A percentile compares a stretch with the other conserved stretches of the same genome.
phyloP scores from a whole-genome alignment of 2,113 vertebrate genomes.

The Pseudopodoces humilis region DNA sequence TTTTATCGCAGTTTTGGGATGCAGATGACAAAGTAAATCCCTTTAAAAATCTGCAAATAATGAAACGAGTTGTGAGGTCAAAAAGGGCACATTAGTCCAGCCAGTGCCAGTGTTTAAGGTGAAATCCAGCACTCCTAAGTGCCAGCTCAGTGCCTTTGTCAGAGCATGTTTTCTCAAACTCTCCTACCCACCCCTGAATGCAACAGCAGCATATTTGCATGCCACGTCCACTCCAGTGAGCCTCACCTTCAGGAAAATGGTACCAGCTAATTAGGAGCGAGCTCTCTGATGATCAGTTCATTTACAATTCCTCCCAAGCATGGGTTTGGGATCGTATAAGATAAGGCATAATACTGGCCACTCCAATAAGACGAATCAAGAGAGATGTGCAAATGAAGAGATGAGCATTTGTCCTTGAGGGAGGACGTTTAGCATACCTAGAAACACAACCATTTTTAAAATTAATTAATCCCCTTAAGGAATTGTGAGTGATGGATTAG shows the following conservation, averaged over 20 bases:
- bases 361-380: background rate
- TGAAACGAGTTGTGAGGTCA: background rate
- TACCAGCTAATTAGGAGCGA: constrained; percentile 4
- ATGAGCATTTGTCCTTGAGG: constrained; percentile 63
- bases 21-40: background rate
- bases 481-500: constrained; percentile 69
- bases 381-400: constrained; percentile 26
- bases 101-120: background rate
- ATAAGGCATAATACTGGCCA: background rate
- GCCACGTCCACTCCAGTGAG: background rate
- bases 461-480: constrained; percentile 71
- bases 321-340: background rate
- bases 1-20: background rate
- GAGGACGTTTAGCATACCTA: constrained; percentile 52
- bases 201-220: accelerated
- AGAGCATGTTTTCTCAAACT: background rate
- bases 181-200: background rate
- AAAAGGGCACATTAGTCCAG: background rate
- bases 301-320: constrained; percentile 26
- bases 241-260: constrained; percentile 36
- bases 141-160: background rate
- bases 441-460: constrained; percentile 66
- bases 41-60: background rate
- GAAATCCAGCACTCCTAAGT: background rate
- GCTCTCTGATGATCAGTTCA: background rate